Conservation (phyloP, 2,797 vertebrate species). For the Chaunax sp. region DNA sequence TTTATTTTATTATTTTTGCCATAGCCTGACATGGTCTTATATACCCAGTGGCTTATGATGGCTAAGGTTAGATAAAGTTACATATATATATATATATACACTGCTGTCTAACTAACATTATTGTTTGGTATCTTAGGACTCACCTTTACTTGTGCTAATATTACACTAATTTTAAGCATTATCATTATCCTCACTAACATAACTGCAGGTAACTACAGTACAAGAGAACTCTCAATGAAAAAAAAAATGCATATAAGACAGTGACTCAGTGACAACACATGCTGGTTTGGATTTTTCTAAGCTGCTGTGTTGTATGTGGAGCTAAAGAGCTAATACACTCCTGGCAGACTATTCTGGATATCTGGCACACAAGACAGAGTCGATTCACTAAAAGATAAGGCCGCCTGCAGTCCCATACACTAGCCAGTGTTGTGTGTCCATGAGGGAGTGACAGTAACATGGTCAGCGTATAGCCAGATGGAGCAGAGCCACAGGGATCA, state of each 20-base stretch:
- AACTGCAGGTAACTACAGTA: too few relatives aligned
- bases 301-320: conserved; percentile 33
- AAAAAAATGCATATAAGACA: too few relatives aligned
- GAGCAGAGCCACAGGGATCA: conserved; percentile 76
- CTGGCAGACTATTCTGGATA: conserved; percentile 37
- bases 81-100: too few relatives aligned
- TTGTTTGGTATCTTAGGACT: too few relatives aligned
- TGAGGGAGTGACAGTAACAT: conserved; percentile 67
- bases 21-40: too few relatives aligned
- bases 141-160: too few relatives aligned
- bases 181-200: too few relatives aligned
- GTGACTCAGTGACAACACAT: too few relatives aligned
- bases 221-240: too few relatives aligned
- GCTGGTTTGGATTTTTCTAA: conserved; percentile 41
- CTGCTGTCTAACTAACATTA: too few relatives aligned
- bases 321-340: conserved; percentile 44
- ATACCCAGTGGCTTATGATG: not conserved
- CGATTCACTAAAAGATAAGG: conserved; percentile 58
- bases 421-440: conserved; percentile 53
- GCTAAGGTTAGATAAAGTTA: conserved; percentile 1
- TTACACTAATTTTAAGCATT: too few relatives aligned
- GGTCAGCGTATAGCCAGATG: conserved; percentile 76
- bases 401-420: conserved; percentile 39
- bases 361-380: conserved; percentile 31
- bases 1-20: too few relatives aligned